Percentiles rank a stretch among this genome's conserved stretches.
These are phyloP conservation scores for Tiaroga cobitis DNA, from an alignment of 2,797 vertebrate genomes.

Conservation along the genomic window DNA sequence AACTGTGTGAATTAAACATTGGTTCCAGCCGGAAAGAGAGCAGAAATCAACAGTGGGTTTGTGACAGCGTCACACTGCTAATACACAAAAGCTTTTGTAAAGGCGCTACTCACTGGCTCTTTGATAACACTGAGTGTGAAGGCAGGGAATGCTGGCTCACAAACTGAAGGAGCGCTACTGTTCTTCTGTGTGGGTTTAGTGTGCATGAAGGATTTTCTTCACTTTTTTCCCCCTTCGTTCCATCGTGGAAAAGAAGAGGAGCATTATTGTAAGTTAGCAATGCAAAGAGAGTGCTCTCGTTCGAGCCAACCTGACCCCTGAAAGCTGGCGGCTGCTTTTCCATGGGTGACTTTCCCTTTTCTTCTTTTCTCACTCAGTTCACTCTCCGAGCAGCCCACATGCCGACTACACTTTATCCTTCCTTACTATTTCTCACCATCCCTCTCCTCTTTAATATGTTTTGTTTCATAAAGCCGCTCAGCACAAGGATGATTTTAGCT, in stretches of 20 bases:
- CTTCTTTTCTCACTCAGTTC: conserved; percentile 18
- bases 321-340: conserved; percentile 34
- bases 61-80: conserved; percentile 36
- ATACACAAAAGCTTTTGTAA: conserved; percentile 58
- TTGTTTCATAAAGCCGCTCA: conserved; percentile 21
- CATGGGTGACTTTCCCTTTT: conserved; percentile 28
- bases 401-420: conserved; percentile 28
- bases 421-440: conserved; percentile 12
- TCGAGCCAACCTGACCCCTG: conserved; percentile 31
- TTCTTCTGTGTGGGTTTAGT: conserved; percentile 52
- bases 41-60: conserved; percentile 35
- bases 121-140: conserved; percentile 49
- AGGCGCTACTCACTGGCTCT: conserved; percentile 51
- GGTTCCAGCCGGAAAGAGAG: conserved; percentile 35
- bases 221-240: conserved; percentile 37
- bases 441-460: conserved; percentile 44
- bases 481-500: conserved; percentile 27
- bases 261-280: conserved; percentile 49
- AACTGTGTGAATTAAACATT: conserved; percentile 39
- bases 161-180: conserved; percentile 45
- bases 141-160: conserved; percentile 42
- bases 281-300: conserved; percentile 38
- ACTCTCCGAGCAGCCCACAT: conserved; percentile 26
- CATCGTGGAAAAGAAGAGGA: conserved; percentile 44
- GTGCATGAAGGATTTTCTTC: conserved; percentile 49